These are phyloP conservation scores for Raphicerus campestris DNA, from an alignment of 2,113 vertebrate species.

Conservation along the genomic window DNA sequence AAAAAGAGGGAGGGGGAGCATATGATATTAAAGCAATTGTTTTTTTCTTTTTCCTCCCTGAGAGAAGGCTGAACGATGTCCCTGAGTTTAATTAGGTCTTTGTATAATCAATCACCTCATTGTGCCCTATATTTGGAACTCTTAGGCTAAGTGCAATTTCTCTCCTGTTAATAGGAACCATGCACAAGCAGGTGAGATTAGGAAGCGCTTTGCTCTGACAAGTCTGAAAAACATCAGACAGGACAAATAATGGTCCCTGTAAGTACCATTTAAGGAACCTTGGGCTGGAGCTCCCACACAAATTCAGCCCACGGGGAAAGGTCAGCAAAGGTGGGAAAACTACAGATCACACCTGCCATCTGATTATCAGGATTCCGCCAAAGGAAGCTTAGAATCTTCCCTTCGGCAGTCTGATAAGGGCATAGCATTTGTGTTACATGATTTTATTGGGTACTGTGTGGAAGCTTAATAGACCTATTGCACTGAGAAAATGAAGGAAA, in stretches of 20 bases:
- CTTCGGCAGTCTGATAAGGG: neutral
- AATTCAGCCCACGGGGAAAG: neutral
- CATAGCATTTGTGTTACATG: slow-evolving; percentile 11
- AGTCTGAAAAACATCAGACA: neutral
- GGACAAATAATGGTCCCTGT: neutral
- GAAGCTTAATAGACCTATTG: neutral
- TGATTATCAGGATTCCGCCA: neutral
- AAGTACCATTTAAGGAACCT: neutral
- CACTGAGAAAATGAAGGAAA: slow-evolving; percentile 19
- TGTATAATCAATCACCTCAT: neutral
- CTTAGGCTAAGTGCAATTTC: neutral
- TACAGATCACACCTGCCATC: neutral
- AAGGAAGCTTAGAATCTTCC: neutral
- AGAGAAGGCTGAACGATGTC: neutral
- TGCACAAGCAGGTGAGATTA: neutral
- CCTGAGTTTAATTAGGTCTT: neutral
- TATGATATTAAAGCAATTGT: neutral
- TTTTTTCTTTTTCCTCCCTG: neutral
- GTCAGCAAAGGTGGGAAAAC: neutral
- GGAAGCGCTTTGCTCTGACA: neutral
- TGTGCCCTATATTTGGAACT: neutral
- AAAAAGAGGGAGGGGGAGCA: neutral
- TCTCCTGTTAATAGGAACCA: neutral
- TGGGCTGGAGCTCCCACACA: neutral
- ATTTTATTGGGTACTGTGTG: slow-evolving; percentile 25